Percentiles rank a stretch among this genome's conserved stretches.
Conservation (phyloP, 2,888 invertebrate species). For the Eristalis arbustorum region DNA sequence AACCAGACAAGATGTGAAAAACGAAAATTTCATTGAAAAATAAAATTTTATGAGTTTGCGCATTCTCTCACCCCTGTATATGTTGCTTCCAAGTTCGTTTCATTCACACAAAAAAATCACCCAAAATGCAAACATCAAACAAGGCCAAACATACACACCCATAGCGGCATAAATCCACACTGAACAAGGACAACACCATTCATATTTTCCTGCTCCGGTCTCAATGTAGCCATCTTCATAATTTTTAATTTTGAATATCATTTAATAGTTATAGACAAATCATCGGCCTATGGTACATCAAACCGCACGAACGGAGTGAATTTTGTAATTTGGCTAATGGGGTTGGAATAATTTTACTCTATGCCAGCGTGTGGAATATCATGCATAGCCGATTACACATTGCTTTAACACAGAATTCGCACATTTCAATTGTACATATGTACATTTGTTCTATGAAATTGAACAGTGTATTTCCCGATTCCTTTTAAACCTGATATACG, state of each 20-base stretch:
- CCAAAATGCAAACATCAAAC: constrained; percentile 53
- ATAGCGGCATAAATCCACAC: constrained; percentile 33
- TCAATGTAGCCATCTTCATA: constrained; percentile 8
- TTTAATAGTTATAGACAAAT: too few relatives aligned
- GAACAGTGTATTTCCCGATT: background rate
- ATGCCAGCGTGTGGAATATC: background rate
- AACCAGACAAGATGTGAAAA: constrained; percentile 45
- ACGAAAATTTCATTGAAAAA: constrained; percentile 72
- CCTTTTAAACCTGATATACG: background rate
- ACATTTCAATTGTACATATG: background rate
- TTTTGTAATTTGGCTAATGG: background rate
- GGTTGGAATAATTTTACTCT: too few relatives aligned
- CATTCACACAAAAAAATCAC: constrained; percentile 55
- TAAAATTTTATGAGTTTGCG: constrained; percentile 61
- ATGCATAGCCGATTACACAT: background rate
- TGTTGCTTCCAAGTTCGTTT: constrained; percentile 22
- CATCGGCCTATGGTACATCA: too few relatives aligned
- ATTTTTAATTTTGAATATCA: background rate
- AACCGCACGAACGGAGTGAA: background rate
- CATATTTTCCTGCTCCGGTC: constrained; percentile 9
- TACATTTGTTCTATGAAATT: background rate
- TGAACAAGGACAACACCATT: constrained; percentile 52
- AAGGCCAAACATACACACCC: constrained; percentile 68
- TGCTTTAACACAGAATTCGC: background rate
- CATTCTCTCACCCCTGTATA: constrained; percentile 29